Evolutionary conservation across 2,113 vertebrate genomes (phyloP).

Genomic region (Ariopsis seemanni): DNA sequence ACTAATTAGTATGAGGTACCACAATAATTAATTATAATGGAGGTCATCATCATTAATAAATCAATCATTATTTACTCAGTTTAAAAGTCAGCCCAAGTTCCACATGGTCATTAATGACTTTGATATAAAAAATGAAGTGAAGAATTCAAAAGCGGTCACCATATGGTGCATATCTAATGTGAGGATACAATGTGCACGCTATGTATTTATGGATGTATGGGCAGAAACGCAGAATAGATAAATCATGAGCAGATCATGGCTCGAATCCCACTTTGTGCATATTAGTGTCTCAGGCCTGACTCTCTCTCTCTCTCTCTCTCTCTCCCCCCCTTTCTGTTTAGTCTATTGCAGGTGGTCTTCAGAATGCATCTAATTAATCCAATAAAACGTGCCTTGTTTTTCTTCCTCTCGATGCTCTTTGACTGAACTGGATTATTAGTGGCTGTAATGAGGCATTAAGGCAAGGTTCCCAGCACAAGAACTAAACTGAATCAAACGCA

Average conservation of each 20-base stretch:
- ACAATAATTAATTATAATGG: conserved; percentile 77
- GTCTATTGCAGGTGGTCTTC: conserved; percentile 74
- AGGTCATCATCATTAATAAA: conserved; percentile 77
- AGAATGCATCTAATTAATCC: conserved; percentile 73
- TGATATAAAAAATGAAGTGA: conserved; percentile 51
- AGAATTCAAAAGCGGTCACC: conserved; percentile 61
- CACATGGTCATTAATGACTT: conserved; percentile 70
- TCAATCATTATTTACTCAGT: conserved; percentile 76
- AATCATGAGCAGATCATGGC: conserved; percentile 58
- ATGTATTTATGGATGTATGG: conserved; percentile 60
- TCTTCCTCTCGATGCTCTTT: conserved; percentile 67
- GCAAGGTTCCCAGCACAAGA: conserved; percentile 54
- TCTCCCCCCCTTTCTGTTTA: conserved; percentile 57
- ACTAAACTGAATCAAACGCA: conserved; percentile 52
- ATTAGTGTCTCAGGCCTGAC: conserved; percentile 55
- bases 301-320: conserved; percentile 48
- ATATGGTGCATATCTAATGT: conserved; percentile 65
- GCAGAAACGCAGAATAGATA: conserved; percentile 48
- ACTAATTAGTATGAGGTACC: conserved; percentile 77
- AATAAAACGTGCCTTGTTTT: conserved; percentile 74
- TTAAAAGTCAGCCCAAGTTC: conserved; percentile 73
- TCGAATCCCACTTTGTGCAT: conserved; percentile 49
- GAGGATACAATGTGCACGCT: conserved; percentile 57
- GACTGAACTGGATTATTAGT: conserved; percentile 74
- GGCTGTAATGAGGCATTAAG: conserved; percentile 73